A percentile compares a stretch with the other conserved stretches of the same genome.
Evolutionary conservation across 2,797 vertebrate genomes (phyloP).

Genomic region (Anomalospiza imberbis): DNA sequence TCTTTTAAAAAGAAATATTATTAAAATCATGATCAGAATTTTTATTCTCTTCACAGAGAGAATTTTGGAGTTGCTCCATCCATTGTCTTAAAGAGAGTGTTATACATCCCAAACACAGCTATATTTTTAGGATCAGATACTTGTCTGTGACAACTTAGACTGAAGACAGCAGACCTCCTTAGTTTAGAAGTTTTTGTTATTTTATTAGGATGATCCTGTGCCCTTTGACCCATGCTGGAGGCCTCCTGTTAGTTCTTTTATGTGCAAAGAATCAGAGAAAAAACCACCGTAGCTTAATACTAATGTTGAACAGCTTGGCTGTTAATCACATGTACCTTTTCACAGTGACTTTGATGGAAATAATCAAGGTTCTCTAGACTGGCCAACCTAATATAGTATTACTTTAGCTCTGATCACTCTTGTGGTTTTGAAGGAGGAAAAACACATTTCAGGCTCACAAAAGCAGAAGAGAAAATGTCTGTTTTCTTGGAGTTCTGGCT

Average conservation of each 20-base stretch:
- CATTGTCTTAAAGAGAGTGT: not conserved
- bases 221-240: not conserved
- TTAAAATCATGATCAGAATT: not conserved
- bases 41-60: not conserved
- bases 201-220: not conserved
- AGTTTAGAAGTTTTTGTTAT: not conserved
- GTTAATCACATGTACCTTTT: not conserved
- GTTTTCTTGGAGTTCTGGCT: not conserved
- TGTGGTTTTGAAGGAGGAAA: not conserved
- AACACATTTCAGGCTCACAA: not conserved
- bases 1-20: not conserved
- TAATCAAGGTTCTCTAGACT: not conserved
- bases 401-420: not conserved
- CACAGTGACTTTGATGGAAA: not conserved
- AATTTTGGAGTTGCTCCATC: not conserved
- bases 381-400: not conserved
- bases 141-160: not conserved
- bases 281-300: not conserved
- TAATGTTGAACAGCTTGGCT: not conserved
- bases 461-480: not conserved
- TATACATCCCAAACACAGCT: not conserved
- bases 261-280: not conserved
- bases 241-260: not conserved
- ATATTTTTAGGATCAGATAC: not conserved
- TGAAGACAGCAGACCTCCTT: not conserved